Percentiles rank a stretch among this genome's conserved stretches.
These are phyloP conservation scores for Tubulanus polymorphus DNA, from an alignment of 2,888 invertebrate genomes.

Conservation along the genomic window DNA sequence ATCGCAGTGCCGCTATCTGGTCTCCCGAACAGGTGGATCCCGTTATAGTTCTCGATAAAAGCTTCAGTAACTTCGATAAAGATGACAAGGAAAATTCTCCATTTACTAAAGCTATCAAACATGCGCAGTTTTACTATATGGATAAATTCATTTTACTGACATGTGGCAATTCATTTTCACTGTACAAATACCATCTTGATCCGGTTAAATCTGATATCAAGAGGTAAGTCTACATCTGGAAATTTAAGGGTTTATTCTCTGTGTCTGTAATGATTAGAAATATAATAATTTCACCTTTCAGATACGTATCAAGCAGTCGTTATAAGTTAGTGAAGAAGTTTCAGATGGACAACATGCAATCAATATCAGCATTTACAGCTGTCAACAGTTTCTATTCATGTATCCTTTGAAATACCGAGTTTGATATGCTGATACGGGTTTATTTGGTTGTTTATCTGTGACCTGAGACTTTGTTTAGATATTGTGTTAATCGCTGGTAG, in stretches of 20 bases:
- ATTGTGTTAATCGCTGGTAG: slow-evolving; percentile 47
- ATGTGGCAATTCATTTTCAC: slow-evolving; percentile 33
- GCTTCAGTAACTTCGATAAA: slow-evolving; percentile 23
- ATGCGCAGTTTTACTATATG: slow-evolving; percentile 49
- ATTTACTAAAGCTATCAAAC: slow-evolving; percentile 40
- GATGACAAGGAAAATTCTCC: slow-evolving; percentile 26
- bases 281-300: slow-evolving; percentile 19
- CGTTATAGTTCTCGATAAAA: slow-evolving; percentile 31
- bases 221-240: slow-evolving; percentile 27
- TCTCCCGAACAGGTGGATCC: slow-evolving; percentile 34
- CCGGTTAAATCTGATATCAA: slow-evolving; percentile 39
- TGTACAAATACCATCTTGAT: slow-evolving; percentile 50
- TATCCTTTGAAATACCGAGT: slow-evolving; percentile 32
- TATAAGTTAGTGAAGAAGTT: slow-evolving; percentile 43
- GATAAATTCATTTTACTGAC: slow-evolving; percentile 48
- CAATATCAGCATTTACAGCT: slow-evolving; percentile 42
- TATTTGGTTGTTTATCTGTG: background rate
- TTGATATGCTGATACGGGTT: background rate
- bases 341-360: slow-evolving; percentile 30
- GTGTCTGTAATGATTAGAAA: background rate
- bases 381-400: slow-evolving; percentile 49
- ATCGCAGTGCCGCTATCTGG: slow-evolving; percentile 44
- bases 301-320: slow-evolving; percentile 42
- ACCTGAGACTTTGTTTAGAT: no score
- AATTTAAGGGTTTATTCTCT: background rate